These are phyloP conservation scores for Lophotriccus pileatus DNA, from an alignment of 2,797 vertebrate species.

Conservation along the genomic window DNA sequence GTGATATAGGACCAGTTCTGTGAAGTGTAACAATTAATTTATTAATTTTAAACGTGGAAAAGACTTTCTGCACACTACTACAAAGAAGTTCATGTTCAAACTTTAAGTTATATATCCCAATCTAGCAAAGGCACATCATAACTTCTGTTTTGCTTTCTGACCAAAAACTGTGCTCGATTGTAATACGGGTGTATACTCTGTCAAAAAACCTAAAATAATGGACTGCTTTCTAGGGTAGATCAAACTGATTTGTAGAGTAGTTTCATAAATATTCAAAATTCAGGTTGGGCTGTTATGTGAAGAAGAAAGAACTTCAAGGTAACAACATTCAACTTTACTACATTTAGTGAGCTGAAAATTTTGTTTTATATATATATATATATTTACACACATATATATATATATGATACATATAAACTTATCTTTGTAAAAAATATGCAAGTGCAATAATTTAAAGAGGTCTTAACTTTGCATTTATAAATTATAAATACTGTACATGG, in stretches of 20 bases:
- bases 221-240: conserved; percentile 27
- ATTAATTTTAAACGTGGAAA: conserved; percentile 1
- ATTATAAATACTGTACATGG: conserved; percentile 86
- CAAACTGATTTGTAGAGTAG: conserved; percentile 45
- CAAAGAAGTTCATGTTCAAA: not conserved
- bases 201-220: not conserved
- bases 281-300: conserved; percentile 45
- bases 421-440: conserved; percentile 76
- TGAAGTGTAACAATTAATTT: not conserved
- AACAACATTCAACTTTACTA: conserved; percentile 56
- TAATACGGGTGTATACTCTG: conserved; percentile 55
- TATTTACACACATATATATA: conserved; percentile 38
- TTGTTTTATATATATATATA: conserved; percentile 70
- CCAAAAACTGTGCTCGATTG: conserved; percentile 68
- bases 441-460: conserved; percentile 83
- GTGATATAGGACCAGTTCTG: conserved; percentile 57
- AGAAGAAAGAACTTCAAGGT: conserved; percentile 55
- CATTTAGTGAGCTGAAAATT: conserved; percentile 58
- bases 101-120: not conserved
- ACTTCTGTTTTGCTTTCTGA: conserved; percentile 48
- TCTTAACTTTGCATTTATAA: conserved; percentile 84
- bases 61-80: conserved; percentile 24
- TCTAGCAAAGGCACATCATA: conserved; percentile 24
- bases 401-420: conserved; percentile 63
- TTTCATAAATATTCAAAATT: conserved; percentile 42